These are phyloP conservation scores for Carcharodon carcharias DNA, from an alignment of 2,797 vertebrate genomes.

Conservation along the genomic window DNA sequence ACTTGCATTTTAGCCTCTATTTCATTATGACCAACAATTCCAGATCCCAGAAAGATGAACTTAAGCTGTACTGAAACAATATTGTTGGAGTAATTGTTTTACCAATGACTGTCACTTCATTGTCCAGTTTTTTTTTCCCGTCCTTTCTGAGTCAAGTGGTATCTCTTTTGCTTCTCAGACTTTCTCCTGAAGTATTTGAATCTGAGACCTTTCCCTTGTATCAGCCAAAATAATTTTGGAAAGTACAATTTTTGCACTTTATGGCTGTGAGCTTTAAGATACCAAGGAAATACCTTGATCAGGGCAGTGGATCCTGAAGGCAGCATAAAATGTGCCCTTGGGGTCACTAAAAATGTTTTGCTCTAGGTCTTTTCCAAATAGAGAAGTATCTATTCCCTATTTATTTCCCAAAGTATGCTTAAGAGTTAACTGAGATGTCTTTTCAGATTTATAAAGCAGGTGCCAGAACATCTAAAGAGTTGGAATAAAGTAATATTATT, in stretches of 20 bases:
- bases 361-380: not conserved
- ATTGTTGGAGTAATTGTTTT: not conserved
- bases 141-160: not conserved
- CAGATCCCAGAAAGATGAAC: not conserved
- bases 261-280: not conserved
- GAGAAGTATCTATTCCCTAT: not conserved
- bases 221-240: not conserved
- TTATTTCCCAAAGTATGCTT: not conserved
- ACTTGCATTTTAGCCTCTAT: not conserved
- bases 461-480: not conserved
- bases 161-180: too few species aligned
- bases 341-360: not conserved
- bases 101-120: not conserved
- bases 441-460: not conserved
- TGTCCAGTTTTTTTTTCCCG: not conserved
- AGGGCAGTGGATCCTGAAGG: not conserved
- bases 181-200: not conserved
- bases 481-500: conserved; percentile 10
- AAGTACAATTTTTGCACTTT: not conserved
- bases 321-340: not conserved
- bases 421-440: not conserved
- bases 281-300: not conserved
- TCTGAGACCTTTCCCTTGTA: not conserved
- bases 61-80: not conserved
- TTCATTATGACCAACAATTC: not conserved